A percentile compares a stretch with the other conserved stretches of the same genome.
Evolutionary conservation across 2,888 invertebrate species (phyloP).

Genomic region (Napeogenes inachia): DNA sequence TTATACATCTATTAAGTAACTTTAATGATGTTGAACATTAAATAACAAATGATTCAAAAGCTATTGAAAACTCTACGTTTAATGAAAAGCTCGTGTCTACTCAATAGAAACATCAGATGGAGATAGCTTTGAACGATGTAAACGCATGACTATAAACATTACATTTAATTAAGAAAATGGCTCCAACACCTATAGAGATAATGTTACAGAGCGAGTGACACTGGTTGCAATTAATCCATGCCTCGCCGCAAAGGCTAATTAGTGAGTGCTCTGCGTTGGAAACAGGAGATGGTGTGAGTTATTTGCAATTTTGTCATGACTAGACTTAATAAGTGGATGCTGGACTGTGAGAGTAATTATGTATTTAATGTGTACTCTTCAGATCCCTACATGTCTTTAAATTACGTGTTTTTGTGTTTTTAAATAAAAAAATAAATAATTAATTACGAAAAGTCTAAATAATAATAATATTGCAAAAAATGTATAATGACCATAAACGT

Average conservation of each 20-base stretch:
- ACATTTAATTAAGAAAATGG: slow-evolving; percentile 63
- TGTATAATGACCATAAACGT: not conserved
- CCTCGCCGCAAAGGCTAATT: slow-evolving; percentile 67
- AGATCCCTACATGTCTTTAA: no score
- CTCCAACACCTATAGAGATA: slow-evolving; percentile 58
- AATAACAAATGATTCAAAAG: not conserved
- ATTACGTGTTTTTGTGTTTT: no score
- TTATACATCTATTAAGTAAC: no score
- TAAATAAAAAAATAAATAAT: no score
- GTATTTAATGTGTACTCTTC: slow-evolving; percentile 12
- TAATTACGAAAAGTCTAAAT: no score
- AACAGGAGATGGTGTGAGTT: slow-evolving; percentile 66
- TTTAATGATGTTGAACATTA: no score
- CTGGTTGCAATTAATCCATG: slow-evolving; percentile 69
- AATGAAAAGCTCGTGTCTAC: not conserved
- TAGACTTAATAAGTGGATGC: slow-evolving; percentile 36
- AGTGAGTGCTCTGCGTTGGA: slow-evolving; percentile 59
- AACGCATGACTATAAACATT: slow-evolving; percentile 45
- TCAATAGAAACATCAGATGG: slow-evolving; percentile 13
- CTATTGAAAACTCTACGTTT: not conserved
- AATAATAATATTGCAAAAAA: no score
- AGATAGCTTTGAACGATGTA: slow-evolving; percentile 26
- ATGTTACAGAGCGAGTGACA: slow-evolving; percentile 55
- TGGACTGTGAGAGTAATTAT: slow-evolving; percentile 31
- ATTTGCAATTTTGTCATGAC: slow-evolving; percentile 54